Percentiles rank a stretch among this genome's conserved stretches.
phyloP scores from a whole-genome alignment of 1,140 invertebrate species.

The Antheraea mylitta region DNA sequence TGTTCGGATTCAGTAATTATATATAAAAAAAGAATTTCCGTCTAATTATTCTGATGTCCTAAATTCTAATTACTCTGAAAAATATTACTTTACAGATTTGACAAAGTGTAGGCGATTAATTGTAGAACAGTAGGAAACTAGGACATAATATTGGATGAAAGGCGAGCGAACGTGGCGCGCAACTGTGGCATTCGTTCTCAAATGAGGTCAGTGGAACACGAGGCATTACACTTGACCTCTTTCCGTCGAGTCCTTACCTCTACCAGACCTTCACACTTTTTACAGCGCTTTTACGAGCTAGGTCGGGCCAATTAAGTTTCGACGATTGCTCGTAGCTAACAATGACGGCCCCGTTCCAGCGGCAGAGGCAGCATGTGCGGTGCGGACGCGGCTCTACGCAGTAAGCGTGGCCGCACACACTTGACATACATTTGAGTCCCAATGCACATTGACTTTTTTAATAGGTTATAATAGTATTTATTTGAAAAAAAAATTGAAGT shows the following conservation, averaged over 20 bases:
- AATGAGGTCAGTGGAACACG: constrained; percentile 77
- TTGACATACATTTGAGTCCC: constrained; percentile 67
- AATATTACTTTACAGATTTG: not conserved
- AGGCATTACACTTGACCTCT: constrained; percentile 77
- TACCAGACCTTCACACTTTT: constrained; percentile 77
- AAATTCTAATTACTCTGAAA: not conserved
- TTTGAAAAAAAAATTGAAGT: not conserved
- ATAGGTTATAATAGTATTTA: constrained; percentile 26
- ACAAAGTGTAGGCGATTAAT: constrained; percentile 11
- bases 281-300: constrained; percentile 75
- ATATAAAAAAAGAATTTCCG: too few species aligned
- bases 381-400: constrained; percentile 23
- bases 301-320: constrained; percentile 74
- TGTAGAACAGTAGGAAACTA: constrained; percentile 44
- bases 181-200: constrained; percentile 45
- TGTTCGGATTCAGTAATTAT: too few species aligned
- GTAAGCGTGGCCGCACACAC: constrained; percentile 41
- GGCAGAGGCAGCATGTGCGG: constrained; percentile 31
- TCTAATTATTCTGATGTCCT: too few species aligned
- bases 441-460: constrained; percentile 49
- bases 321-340: constrained; percentile 51
- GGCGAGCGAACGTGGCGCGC: constrained; percentile 51
- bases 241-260: constrained; percentile 74
- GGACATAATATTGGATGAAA: constrained; percentile 59
- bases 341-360: constrained; percentile 51